Conservation (phyloP, 2,888 invertebrate species). For the Mechanitis mazaeus region DNA sequence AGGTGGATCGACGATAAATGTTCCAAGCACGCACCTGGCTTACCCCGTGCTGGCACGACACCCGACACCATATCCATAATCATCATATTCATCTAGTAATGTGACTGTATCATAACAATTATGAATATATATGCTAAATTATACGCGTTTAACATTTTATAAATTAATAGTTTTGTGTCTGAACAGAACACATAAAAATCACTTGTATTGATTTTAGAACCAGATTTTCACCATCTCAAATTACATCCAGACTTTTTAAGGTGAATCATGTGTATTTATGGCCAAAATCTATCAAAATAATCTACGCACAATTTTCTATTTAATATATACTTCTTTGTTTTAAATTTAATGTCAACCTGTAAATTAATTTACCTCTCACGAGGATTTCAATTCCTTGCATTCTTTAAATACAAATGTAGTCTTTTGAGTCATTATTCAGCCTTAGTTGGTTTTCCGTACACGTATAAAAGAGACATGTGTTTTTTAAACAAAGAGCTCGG, state of each 20-base stretch:
- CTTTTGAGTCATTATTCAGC: constrained; percentile 51
- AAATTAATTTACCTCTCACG: constrained; percentile 33
- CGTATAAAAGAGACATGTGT: constrained; percentile 57
- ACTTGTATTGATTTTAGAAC: constrained; percentile 17
- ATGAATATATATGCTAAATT: constrained; percentile 36
- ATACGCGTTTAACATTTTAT: constrained; percentile 27
- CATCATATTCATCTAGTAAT: constrained; percentile 29
- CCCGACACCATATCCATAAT: constrained; percentile 33
- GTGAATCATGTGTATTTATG: constrained; percentile 5
- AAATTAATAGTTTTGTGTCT: constrained; percentile 24
- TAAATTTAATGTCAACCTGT: constrained; percentile 22
- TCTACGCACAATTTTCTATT: background rate
- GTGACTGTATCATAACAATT: constrained; percentile 27
- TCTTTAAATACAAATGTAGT: constrained; percentile 39
- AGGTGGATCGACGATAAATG: constrained; percentile 69
- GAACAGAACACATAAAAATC: constrained; percentile 15
- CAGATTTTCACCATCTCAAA: constrained; percentile 20
- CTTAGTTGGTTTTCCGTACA: constrained; percentile 56
- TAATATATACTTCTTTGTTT: constrained; percentile 21
- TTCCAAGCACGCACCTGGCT: constrained; percentile 64
- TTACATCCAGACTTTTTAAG: constrained; percentile 20
- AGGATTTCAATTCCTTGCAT: constrained; percentile 39
- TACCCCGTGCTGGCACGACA: constrained; percentile 59
- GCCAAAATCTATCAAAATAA: background rate
- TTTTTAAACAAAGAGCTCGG: constrained; percentile 67